These are phyloP conservation scores for Lasioglossum albipes DNA, from an alignment of 1,140 invertebrate species.

Conservation along the genomic window DNA sequence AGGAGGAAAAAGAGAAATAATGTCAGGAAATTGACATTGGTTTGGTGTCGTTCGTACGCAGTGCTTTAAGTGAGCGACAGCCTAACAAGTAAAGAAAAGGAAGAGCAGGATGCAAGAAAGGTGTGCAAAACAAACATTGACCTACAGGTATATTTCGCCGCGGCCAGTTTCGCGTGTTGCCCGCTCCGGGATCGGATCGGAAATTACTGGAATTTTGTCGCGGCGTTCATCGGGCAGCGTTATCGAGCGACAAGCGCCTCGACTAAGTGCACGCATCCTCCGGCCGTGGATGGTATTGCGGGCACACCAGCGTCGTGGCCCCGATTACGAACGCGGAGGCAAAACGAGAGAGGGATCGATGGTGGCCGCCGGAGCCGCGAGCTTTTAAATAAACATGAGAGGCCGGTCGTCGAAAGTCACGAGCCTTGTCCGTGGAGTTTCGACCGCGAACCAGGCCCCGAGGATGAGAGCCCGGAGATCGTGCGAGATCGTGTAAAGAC, in stretches of 20 bases:
- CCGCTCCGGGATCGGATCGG: not conserved
- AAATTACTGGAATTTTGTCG: not conserved
- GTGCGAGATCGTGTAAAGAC: conserved; percentile 40
- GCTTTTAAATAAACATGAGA: conserved; percentile 49
- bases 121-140: too few relatives aligned
- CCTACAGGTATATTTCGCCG: too few relatives aligned
- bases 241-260: conserved; percentile 30
- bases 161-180: not conserved
- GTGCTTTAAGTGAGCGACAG: too few relatives aligned
- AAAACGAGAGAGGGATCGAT: not conserved
- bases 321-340: not conserved
- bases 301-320: not conserved
- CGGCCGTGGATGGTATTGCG: not conserved
- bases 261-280: not conserved
- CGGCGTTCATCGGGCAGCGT: conserved; percentile 1
- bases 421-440: not conserved
- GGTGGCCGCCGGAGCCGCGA: not conserved
- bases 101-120: too few relatives aligned
- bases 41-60: too few relatives aligned
- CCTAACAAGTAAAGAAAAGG: too few relatives aligned
- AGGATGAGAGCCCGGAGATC: not conserved
- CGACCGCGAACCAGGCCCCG: not conserved
- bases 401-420: conserved; percentile 10
- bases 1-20: too few relatives aligned
- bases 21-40: too few relatives aligned